These are phyloP conservation scores for Tholera decimalis DNA, from an alignment of 2,888 invertebrate genomes.

Conservation along the genomic window DNA sequence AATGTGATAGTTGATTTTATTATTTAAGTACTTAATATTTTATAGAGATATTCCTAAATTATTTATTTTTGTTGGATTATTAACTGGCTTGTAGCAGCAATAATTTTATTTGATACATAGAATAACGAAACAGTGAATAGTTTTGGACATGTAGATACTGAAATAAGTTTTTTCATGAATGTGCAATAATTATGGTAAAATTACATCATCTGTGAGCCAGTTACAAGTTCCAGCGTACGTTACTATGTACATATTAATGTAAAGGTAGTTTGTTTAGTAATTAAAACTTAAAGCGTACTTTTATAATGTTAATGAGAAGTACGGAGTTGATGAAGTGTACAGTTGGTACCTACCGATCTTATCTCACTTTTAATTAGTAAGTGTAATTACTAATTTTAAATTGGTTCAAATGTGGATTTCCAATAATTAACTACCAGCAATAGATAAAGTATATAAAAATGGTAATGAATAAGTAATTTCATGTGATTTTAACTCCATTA, in stretches of 20 bases:
- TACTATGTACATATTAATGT: constrained; percentile 79
- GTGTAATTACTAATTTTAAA: constrained; percentile 73
- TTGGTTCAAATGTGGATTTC: constrained; percentile 66
- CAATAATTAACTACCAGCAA: constrained; percentile 66
- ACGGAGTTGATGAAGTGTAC: constrained; percentile 56
- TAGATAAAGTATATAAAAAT: constrained; percentile 65
- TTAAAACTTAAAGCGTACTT: constrained; percentile 73
- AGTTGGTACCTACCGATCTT: constrained; percentile 53
- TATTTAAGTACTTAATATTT: constrained; percentile 90
- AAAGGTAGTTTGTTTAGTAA: constrained; percentile 74
- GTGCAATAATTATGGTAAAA: constrained; percentile 69
- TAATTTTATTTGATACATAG: constrained; percentile 55
- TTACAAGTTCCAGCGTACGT: constrained; percentile 66
- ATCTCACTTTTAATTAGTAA: constrained; percentile 76
- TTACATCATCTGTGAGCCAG: constrained; percentile 71
- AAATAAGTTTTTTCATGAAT: constrained; percentile 50
- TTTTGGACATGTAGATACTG: constrained; percentile 56
- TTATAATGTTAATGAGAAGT: constrained; percentile 66
- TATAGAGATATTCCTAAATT: constrained; percentile 89
- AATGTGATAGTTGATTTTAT: constrained; percentile 91
- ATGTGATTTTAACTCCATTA: constrained; percentile 62
- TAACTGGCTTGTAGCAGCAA: constrained; percentile 69
- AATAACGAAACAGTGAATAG: constrained; percentile 40
- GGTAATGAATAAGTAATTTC: constrained; percentile 70
- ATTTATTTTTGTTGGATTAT: constrained; percentile 82